phyloP scores from a whole-genome alignment of 2,888 invertebrate genomes.

The Callyntrura guangdongensis region DNA sequence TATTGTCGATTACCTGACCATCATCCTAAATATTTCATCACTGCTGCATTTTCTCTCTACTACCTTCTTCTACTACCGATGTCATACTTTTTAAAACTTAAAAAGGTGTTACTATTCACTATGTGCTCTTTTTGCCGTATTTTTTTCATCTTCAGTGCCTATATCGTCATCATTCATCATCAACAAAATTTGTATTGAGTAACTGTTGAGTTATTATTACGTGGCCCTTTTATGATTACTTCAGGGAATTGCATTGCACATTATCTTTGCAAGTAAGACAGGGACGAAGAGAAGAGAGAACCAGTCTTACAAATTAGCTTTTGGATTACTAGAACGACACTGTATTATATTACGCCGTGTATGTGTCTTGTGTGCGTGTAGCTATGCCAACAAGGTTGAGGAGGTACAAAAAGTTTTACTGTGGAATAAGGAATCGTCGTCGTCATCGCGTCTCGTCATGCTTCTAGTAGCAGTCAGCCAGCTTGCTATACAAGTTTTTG shows the following conservation, averaged over 20 bases:
- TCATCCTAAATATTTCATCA: conserved; percentile 45
- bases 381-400: conserved; percentile 15
- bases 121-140: not conserved
- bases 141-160: not conserved
- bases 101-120: conserved; percentile 16
- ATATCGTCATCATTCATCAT: not conserved
- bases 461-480: too few relatives aligned
- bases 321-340: conserved; percentile 16
- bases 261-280: conserved; percentile 9
- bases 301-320: conserved; percentile 26
- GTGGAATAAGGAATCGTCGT: not conserved
- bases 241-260: conserved; percentile 3
- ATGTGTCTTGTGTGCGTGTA: not conserved
- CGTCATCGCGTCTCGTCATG: too few relatives aligned
- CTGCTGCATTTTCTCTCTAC: not conserved
- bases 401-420: not conserved
- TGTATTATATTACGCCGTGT: not conserved
- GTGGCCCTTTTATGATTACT: conserved; percentile 22
- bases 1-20: conserved; percentile 42
- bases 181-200: conserved; percentile 39
- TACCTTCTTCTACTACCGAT: not conserved
- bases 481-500: not conserved
- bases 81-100: conserved; percentile 39
- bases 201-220: conserved; percentile 47
- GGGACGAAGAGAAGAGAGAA: conserved; percentile 26